A percentile compares a stretch with the other conserved stretches of the same genome.
Conservation (phyloP, 2,113 vertebrate genomes). For the Sinocyclocheilus maitianheensis region DNA sequence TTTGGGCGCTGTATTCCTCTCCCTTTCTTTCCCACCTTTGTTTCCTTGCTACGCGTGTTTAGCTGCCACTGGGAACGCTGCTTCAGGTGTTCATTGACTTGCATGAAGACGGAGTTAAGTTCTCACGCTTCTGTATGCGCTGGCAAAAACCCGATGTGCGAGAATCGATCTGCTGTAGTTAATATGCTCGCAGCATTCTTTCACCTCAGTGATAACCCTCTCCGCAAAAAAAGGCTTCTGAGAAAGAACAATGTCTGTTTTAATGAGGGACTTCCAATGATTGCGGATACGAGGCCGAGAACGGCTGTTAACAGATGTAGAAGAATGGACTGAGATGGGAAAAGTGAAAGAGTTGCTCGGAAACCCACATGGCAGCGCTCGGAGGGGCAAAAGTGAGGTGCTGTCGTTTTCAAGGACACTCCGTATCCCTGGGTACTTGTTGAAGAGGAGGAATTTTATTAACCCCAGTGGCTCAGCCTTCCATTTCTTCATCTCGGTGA, state of each 20-base stretch:
- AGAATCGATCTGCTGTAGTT: conserved; percentile 68
- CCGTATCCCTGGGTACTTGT: conserved; percentile 81
- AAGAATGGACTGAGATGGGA: conserved; percentile 33
- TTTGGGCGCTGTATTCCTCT: conserved; percentile 62
- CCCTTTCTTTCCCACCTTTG: conserved; percentile 63
- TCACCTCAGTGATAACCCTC: conserved; percentile 64
- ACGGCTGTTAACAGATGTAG: conserved; percentile 16
- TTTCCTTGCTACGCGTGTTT: conserved; percentile 69
- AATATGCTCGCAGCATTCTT: conserved; percentile 59
- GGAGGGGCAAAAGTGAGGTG: conserved; percentile 70
- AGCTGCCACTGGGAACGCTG: conserved; percentile 71
- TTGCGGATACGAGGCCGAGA: neutral
- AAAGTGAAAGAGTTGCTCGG: conserved; percentile 59
- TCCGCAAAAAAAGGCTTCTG: conserved; percentile 47
- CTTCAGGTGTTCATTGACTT: conserved; percentile 81
- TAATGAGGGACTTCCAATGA: conserved; percentile 10
- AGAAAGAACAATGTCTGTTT: conserved; percentile 15
- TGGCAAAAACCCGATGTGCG: conserved; percentile 64
- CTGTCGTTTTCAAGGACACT: conserved; percentile 80
- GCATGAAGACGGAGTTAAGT: conserved; percentile 76
- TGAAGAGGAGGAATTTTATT: conserved; percentile 85
- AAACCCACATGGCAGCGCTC: conserved; percentile 56
- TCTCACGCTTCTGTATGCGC: conserved; percentile 69
- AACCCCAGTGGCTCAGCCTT: conserved; percentile 79
- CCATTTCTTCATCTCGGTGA: conserved; percentile 74